Evolutionary conservation across 2,888 invertebrate genomes (phyloP), one percentile per base, ranked within the genome.

Genomic region (Melanchra persicariae): DNA sequence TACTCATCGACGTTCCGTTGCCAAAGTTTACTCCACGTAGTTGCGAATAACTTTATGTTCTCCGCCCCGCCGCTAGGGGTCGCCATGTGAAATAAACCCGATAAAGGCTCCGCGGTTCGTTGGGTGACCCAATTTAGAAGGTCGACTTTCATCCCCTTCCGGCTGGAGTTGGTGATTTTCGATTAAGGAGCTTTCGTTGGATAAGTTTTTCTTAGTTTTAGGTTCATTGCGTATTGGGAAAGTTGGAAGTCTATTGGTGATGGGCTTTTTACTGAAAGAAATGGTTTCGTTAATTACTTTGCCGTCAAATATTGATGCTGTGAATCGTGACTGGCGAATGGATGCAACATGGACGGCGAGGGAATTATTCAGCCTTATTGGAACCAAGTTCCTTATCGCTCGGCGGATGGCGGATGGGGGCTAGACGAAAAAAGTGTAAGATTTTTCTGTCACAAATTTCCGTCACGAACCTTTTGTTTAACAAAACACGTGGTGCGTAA

Each of bases 101-200:
- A 71, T 72, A 74, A 78, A 83, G 71, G 70, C 47, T 84, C 84
- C 79, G 77, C 82, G 87, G 84, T 76, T 87, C 86, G 85, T 87
- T 87, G 86, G 79, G 69, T 89, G 88, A 88, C 90, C 88, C 87
- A 89, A 86, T 90, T 91, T 84, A 64, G 77, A 75, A 85, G 88
- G 88, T 85, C 86, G 79, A 71, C 69, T 76, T 77, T 77, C 67
- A 66, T 83, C 74, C 72, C 30, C 52, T 83, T 73, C 76, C 79
- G 55, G 63, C 66, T 58, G n/a, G 63, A 82, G 60, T 82, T 80
- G 83, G 76, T 80, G 82, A 84, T 87, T 87, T 88, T 86, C 85
- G 87, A 88, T 88, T 89, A 85, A 79, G 85, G 75, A 74, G 75
- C 77, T 61, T 78, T 85, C 43, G 66, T 69, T 43, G 70, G 76